Evolutionary conservation across 2,113 vertebrate species (phyloP).

Genomic region (Hymenochirus boettgeri): DNA sequence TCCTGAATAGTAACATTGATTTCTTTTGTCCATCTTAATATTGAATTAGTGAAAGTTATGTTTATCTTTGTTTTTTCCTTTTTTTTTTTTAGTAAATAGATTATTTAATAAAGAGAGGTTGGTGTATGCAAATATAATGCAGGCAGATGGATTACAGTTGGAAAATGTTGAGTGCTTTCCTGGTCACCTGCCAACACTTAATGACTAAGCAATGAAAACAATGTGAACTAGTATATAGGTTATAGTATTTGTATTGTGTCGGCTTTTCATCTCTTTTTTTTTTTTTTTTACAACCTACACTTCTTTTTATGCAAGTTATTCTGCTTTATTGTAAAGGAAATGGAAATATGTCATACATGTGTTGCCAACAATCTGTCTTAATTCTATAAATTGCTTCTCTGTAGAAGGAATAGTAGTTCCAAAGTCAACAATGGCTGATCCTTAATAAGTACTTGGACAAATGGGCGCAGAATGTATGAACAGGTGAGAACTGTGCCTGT

Average conservation of each 20-base stretch:
- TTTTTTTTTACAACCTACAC: conserved; percentile 9
- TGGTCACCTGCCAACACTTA: conserved; percentile 29
- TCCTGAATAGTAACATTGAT: too few species aligned
- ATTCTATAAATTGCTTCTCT: conserved; percentile 1
- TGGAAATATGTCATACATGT: conserved; percentile 22
- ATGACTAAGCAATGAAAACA: conserved; percentile 41
- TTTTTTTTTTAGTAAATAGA: too few species aligned
- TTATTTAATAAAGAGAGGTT: not conserved
- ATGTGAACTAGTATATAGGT: conserved; percentile 23
- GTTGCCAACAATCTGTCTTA: conserved; percentile 13
- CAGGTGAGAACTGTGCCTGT: conserved; percentile 5
- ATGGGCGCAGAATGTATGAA: conserved; percentile 9
- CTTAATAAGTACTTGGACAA: not conserved
- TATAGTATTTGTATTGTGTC: conserved; percentile 31
- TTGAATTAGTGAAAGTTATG: too few species aligned
- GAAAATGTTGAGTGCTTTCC: conserved; percentile 34
- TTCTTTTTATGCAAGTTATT: conserved; percentile 9
- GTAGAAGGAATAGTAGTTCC: conserved; percentile 1
- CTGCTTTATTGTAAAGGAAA: conserved; percentile 20
- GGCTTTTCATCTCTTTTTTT: conserved; percentile 26
- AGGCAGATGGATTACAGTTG: conserved; percentile 21
- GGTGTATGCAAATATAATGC: conserved; percentile 8
- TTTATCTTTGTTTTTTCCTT: too few species aligned
- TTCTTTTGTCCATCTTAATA: too few species aligned
- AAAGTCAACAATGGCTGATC: conserved; percentile 10